Percentiles rank a stretch among this genome's conserved stretches.
phyloP scores from a whole-genome alignment of 2,113 vertebrate species.

The Cochlearius cochlearius region DNA sequence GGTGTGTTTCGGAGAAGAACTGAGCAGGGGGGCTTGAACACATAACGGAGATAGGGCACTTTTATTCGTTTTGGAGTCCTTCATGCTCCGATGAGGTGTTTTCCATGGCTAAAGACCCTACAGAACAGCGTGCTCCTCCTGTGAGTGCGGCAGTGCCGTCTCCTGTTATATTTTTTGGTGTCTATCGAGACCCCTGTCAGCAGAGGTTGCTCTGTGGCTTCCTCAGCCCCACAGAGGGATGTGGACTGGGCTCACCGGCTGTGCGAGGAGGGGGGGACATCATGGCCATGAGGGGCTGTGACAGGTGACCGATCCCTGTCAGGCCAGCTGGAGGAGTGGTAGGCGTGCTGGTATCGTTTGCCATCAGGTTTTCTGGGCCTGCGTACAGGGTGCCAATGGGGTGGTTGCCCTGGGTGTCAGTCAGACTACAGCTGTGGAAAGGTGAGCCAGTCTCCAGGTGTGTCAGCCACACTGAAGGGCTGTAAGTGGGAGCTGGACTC shows the following conservation, averaged over 20 bases:
- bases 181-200: background rate
- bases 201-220: background rate
- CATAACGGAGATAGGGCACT: rapidly evolving
- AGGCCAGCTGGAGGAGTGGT: background rate
- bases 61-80: background rate
- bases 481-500: background rate
- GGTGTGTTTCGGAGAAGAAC: background rate
- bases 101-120: background rate
- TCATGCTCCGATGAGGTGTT: no score
- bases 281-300: rapidly evolving
- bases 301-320: background rate
- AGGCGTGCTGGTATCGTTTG: background rate
- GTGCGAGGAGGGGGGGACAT: background rate
- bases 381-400: background rate
- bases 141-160: rapidly evolving
- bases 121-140: background rate
- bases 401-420: background rate
- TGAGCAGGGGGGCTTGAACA: background rate
- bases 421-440: background rate
- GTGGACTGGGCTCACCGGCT: rapidly evolving
- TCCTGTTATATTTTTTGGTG: background rate
- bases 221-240: background rate
- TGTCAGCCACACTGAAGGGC: background rate
- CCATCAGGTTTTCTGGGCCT: background rate
- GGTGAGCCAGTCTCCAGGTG: rapidly evolving